Evolutionary conservation across 2,113 vertebrate genomes (phyloP).

Genomic region (Cavia porcellus): DNA sequence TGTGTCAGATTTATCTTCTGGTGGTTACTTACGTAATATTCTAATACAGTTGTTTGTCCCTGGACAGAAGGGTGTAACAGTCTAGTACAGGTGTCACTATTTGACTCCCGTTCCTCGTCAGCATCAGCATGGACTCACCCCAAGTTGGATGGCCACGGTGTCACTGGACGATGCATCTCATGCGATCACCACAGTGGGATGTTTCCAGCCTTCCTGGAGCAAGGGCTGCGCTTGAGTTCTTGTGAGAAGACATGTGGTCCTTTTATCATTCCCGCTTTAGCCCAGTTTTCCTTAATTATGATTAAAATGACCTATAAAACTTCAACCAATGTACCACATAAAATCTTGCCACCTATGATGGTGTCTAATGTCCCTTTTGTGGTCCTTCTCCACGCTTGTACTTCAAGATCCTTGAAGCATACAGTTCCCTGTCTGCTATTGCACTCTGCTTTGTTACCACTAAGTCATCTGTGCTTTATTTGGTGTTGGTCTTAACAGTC

Average conservation of each 20-base stretch:
- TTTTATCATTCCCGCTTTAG: not conserved
- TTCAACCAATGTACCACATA: not conserved
- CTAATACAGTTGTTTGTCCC: not conserved
- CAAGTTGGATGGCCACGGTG: not conserved
- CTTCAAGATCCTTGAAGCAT: not conserved
- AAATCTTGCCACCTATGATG: too few species aligned
- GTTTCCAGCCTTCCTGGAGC: accelerated
- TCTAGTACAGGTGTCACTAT: not conserved
- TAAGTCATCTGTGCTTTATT: not conserved
- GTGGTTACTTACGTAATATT: not conserved
- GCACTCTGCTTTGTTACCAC: not conserved
- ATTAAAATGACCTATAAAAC: not conserved
- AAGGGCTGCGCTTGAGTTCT: not conserved
- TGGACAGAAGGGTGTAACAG: too few species aligned
- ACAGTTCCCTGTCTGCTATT: not conserved
- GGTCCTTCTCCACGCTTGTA: not conserved
- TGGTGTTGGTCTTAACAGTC: not conserved
- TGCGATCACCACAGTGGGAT: accelerated
- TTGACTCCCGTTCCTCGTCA: not conserved
- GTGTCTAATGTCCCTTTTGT: not conserved
- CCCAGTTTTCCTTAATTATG: not conserved
- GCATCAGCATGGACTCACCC: not conserved
- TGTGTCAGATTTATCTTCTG: not conserved
- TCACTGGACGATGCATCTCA: not conserved
- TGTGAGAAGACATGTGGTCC: not conserved